phyloP scores from a whole-genome alignment of 2,888 invertebrate species.

The Pedicia rivosa region DNA sequence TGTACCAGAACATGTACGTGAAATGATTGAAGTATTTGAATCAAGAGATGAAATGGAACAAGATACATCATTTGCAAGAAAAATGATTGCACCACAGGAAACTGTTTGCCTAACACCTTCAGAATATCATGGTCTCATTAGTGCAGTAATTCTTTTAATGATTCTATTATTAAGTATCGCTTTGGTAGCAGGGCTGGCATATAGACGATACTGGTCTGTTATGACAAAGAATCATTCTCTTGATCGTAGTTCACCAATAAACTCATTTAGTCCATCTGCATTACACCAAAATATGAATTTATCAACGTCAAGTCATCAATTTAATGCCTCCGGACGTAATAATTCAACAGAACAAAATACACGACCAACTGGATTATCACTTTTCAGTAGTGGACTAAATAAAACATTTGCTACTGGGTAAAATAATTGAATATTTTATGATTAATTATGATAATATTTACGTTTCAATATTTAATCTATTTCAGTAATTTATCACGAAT shows the following conservation, averaged over 20 bases:
- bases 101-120: conserved; percentile 66
- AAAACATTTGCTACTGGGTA: conserved; percentile 53
- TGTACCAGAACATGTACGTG: conserved; percentile 61
- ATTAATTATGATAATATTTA: background rate
- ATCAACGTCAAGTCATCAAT: conserved; percentile 24
- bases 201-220: conserved; percentile 65
- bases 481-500: conserved; percentile 30
- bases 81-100: conserved; percentile 45
- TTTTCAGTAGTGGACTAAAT: conserved; percentile 50
- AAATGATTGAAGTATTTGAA: conserved; percentile 83
- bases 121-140: conserved; percentile 73
- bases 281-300: conserved; percentile 30
- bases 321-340: conserved; percentile 11
- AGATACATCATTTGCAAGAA: conserved; percentile 42
- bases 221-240: conserved; percentile 49
- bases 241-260: conserved; percentile 34
- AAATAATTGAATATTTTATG: conserved; percentile 3
- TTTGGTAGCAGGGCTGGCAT: conserved; percentile 56
- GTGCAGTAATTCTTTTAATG: conserved; percentile 58
- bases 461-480: background rate
- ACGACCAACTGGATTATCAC: conserved; percentile 29
- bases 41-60: conserved; percentile 54
- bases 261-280: conserved; percentile 26
- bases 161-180: conserved; percentile 58
- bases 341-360: conserved; percentile 15